These are phyloP conservation scores for Chaetorhynchus papuensis DNA, from an alignment of 2,113 vertebrate species.

Conservation along the genomic window DNA sequence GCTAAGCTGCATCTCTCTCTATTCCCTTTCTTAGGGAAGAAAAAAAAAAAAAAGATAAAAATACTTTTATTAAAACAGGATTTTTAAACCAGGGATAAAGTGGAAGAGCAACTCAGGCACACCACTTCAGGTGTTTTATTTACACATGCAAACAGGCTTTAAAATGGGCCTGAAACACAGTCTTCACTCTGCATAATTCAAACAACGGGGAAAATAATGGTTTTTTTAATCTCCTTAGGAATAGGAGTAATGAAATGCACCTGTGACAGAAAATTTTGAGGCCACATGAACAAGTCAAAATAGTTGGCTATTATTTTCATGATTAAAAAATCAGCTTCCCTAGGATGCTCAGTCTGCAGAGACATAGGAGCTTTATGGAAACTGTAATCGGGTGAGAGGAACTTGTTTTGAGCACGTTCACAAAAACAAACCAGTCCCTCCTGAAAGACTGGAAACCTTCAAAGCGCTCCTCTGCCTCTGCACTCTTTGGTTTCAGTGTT, in stretches of 20 bases:
- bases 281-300: not conserved
- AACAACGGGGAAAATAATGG: fast-evolving
- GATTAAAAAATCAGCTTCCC: not conserved
- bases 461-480: not conserved
- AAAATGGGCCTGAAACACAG: not conserved
- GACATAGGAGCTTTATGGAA: fast-evolving
- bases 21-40: not conserved
- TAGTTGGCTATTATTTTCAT: not conserved
- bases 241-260: fast-evolving
- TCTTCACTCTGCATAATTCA: not conserved
- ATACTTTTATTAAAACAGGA: not conserved
- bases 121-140: not conserved
- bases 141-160: not conserved
- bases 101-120: not conserved
- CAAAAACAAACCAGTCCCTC: not conserved
- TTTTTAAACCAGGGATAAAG: not conserved
- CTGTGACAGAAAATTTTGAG: not conserved
- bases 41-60: not conserved
- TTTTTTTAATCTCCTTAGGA: not conserved
- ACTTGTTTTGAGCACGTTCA: not conserved
- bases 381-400: fast-evolving
- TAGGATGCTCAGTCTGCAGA: not conserved
- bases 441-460: not conserved
- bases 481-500: fast-evolving
- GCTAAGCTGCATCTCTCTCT: not conserved